phyloP scores from a whole-genome alignment of 1,140 invertebrate genomes.

The Pseudoatta argentina region DNA sequence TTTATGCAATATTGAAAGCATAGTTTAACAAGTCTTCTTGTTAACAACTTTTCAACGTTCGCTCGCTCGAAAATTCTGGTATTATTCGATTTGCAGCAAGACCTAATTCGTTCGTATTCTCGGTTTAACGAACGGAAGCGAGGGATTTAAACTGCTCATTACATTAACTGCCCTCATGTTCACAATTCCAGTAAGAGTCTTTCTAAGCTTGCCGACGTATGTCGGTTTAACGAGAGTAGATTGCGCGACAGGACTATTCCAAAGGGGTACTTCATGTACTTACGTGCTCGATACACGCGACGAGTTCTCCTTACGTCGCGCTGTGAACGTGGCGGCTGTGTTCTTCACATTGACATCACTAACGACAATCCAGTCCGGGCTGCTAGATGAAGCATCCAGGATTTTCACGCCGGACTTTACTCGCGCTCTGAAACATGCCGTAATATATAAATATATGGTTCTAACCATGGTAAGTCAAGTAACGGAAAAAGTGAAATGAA shows the following conservation, averaged over 20 bases:
- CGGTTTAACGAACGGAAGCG: neutral
- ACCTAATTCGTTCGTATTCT: neutral
- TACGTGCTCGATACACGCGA: constrained; percentile 79
- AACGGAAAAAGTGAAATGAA: neutral
- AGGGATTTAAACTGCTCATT: constrained; percentile 29
- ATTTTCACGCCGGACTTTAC: constrained; percentile 94
- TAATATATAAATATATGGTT: neutral
- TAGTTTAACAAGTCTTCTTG: neutral
- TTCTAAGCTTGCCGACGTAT: neutral
- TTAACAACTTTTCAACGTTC: neutral
- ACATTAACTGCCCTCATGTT: constrained; percentile 22
- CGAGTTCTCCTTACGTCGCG: constrained; percentile 89
- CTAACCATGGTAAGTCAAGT: neutral
- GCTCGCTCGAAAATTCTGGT: neutral
- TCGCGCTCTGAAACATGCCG: constrained; percentile 89
- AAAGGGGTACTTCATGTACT: constrained; percentile 67
- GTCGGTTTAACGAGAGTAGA: constrained; percentile 12
- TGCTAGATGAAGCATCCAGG: constrained; percentile 92
- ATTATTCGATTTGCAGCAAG: neutral
- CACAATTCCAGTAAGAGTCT: constrained; percentile 30
- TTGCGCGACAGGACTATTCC: neutral
- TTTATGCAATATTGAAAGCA: neutral
- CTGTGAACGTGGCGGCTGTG: constrained; percentile 94
- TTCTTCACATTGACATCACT: constrained; percentile 94
- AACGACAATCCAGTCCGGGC: constrained; percentile 93